These are phyloP conservation scores for Amniataba percoides DNA, from an alignment of 2,797 vertebrate species.

Conservation along the genomic window DNA sequence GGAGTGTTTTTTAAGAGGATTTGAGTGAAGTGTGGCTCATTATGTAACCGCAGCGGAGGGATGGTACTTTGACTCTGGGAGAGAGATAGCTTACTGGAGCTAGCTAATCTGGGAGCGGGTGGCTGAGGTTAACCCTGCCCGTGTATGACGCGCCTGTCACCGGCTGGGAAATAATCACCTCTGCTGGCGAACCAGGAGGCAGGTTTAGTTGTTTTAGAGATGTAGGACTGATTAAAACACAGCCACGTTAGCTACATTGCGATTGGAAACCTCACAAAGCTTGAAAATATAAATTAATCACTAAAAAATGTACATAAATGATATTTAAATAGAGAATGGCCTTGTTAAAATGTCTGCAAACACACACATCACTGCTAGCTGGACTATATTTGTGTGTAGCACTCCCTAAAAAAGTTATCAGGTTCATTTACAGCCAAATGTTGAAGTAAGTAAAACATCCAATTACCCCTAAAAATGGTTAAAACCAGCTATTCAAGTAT, in stretches of 20 bases:
- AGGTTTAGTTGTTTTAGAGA: not conserved
- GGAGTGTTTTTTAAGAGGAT: conserved; percentile 41
- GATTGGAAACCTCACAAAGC: not conserved
- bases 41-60: conserved; percentile 47
- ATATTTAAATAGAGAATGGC: not conserved
- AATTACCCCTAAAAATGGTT: not conserved
- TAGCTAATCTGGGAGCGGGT: conserved; percentile 38
- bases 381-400: not conserved
- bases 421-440: not conserved
- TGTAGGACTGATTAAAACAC: not conserved
- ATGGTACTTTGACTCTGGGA: conserved; percentile 45
- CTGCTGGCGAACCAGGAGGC: not conserved
- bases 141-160: not conserved
- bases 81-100: conserved; percentile 34
- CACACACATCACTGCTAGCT: not conserved
- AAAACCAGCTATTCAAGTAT: not conserved
- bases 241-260: not conserved
- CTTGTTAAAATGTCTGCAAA: not conserved
- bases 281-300: not conserved
- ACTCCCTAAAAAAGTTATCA: not conserved
- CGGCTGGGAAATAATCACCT: conserved; percentile 24
- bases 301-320: not conserved
- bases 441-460: too few relatives aligned
- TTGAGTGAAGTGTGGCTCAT: conserved; percentile 41
- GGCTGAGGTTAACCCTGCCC: not conserved